Percentiles rank a stretch among this genome's conserved stretches.
These are phyloP conservation scores for Nyctibius bracteatus DNA, from an alignment of 2,113 vertebrate species.

Conservation along the genomic window DNA sequence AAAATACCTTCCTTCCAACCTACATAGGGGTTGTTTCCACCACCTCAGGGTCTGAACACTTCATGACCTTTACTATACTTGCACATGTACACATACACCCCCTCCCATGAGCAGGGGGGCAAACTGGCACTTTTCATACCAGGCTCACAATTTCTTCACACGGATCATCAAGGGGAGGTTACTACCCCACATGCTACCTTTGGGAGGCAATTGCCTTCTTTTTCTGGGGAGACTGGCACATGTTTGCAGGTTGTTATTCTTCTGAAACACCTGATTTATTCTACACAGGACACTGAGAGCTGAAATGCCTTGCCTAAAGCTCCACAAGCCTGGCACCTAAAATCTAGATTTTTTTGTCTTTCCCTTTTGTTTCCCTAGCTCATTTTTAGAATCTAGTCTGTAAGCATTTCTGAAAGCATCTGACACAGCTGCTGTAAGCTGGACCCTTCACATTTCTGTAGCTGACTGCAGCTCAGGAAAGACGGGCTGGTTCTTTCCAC, in stretches of 20 bases:
- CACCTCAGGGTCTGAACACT: background rate
- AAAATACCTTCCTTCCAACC: background rate
- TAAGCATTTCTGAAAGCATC: background rate
- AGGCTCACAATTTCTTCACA: background rate
- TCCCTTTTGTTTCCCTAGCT: background rate
- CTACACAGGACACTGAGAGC: background rate
- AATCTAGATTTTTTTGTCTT: background rate
- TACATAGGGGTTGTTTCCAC: background rate
- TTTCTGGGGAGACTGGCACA: background rate
- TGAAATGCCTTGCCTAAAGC: background rate
- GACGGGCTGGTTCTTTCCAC: background rate
- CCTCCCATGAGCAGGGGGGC: background rate
- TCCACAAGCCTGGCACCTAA: background rate
- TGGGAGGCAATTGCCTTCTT: background rate
- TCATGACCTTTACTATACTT: background rate
- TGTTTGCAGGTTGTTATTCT: background rate
- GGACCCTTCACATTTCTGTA: background rate
- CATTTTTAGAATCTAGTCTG: background rate
- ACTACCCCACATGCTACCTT: background rate
- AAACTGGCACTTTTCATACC: background rate
- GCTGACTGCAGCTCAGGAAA: background rate
- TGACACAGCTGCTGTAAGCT: background rate
- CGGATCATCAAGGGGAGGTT: background rate
- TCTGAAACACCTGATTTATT: background rate
- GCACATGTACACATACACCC: accelerated